These are phyloP conservation scores for Synchiropus splendidus DNA, from an alignment of 2,113 vertebrate species.

Conservation along the genomic window DNA sequence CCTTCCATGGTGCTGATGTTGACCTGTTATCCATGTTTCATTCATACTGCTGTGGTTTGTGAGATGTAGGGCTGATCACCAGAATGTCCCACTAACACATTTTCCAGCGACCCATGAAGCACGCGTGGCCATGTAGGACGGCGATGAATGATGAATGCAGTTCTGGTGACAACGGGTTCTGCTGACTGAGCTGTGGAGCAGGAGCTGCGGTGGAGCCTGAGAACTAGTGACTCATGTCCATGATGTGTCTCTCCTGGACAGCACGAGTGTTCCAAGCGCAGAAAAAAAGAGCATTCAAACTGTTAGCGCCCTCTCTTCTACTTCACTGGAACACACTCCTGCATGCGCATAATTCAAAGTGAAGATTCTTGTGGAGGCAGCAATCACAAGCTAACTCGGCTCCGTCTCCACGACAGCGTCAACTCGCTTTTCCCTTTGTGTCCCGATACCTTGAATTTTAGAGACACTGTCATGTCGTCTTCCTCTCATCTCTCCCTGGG, in stretches of 20 bases:
- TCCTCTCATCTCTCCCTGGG: conserved; percentile 15
- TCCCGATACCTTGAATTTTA: conserved; percentile 23
- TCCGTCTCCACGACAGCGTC: conserved; percentile 24
- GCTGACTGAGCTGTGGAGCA: conserved; percentile 3
- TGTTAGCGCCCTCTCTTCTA: conserved; percentile 7
- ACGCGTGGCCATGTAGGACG: no score
- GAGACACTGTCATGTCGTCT: conserved; percentile 30
- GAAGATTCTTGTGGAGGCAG: conserved; percentile 18
- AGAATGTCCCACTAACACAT: no score
- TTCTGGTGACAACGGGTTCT: no score
- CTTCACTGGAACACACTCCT: conserved; percentile 6
- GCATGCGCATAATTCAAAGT: conserved; percentile 24
- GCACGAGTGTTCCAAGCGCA: conserved; percentile 10
- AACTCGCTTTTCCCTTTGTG: conserved; percentile 21
- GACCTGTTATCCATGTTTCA: no score
- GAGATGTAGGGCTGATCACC: no score
- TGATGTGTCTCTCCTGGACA: conserved; percentile 20
- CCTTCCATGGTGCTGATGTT: no score
- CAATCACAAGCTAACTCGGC: conserved; percentile 23
- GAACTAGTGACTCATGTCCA: conserved; percentile 25
- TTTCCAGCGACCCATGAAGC: neutral
- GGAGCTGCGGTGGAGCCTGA: conserved; percentile 4
- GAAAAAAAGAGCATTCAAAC: conserved; percentile 12
- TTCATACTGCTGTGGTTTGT: no score
- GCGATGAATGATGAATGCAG: no score